Evolutionary conservation across 2,113 vertebrate species (phyloP).

Genomic region (Amphiprion percula): DNA sequence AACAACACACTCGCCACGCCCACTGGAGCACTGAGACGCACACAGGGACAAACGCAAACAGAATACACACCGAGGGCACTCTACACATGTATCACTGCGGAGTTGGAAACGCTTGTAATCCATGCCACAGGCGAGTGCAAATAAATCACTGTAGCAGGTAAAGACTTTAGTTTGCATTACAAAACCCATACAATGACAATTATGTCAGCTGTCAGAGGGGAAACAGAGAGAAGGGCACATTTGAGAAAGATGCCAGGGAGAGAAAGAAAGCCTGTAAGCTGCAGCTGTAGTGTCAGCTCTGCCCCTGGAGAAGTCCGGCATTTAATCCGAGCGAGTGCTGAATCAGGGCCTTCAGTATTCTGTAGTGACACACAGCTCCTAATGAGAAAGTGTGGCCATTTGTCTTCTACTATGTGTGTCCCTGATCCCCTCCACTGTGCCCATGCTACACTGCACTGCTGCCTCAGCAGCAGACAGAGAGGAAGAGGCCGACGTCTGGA

Average conservation of each 20-base stretch:
- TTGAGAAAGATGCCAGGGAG: slow-evolving; percentile 1
- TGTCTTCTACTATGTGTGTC: slow-evolving; percentile 72
- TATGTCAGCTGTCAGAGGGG: slow-evolving; percentile 2
- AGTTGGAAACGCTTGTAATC: slow-evolving; percentile 9
- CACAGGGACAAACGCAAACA: slow-evolving; percentile 45
- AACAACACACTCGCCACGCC: slow-evolving; percentile 72
- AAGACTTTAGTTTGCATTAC: slow-evolving; percentile 11
- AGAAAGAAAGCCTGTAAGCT: slow-evolving; percentile 11
- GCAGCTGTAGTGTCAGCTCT: slow-evolving; percentile 39
- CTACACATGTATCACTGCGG: not conserved
- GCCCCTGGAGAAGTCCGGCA: slow-evolving; percentile 52
- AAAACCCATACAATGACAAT: slow-evolving; percentile 28
- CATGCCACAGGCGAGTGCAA: not conserved
- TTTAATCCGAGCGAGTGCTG: slow-evolving; percentile 76
- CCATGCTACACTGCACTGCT: slow-evolving; percentile 63
- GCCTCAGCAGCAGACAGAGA: slow-evolving; percentile 74
- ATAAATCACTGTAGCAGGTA: slow-evolving; percentile 16
- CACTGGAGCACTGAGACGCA: slow-evolving; percentile 60
- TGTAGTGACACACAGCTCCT: slow-evolving; percentile 64
- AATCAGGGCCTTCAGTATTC: slow-evolving; percentile 75
- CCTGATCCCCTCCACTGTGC: slow-evolving; percentile 53
- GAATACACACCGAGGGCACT: slow-evolving; percentile 2
- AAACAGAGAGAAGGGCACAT: not conserved
- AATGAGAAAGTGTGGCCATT: slow-evolving; percentile 79
- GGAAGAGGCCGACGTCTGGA: slow-evolving; percentile 63